Conservation (phyloP, 2,888 invertebrate genomes). For the Phyllotreta striolata region DNA sequence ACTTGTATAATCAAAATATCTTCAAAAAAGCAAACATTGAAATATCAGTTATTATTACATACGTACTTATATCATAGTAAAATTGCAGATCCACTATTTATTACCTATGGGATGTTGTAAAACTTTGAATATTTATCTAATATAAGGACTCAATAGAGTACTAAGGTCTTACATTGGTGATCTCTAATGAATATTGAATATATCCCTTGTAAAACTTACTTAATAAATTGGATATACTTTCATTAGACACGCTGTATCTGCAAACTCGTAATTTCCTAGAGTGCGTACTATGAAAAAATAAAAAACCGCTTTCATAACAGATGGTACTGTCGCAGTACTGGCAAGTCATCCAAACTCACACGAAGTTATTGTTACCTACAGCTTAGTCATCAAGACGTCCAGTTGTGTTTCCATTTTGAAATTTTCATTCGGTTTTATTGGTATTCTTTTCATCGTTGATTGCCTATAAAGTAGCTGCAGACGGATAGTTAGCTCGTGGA, state of each 20-base stretch:
- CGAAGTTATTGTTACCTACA: slow-evolving; percentile 56
- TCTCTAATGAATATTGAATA: too few relatives aligned
- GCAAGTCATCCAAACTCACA: slow-evolving; percentile 58
- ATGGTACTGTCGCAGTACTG: slow-evolving; percentile 42
- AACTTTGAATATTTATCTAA: too few relatives aligned
- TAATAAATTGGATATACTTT: slow-evolving; percentile 14
- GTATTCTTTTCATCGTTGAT: slow-evolving; percentile 43
- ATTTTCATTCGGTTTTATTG: slow-evolving; percentile 43
- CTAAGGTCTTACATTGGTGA: too few relatives aligned
- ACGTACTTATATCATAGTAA: too few relatives aligned
- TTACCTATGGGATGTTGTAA: too few relatives aligned
- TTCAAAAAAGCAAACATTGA: too few relatives aligned
- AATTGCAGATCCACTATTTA: too few relatives aligned
- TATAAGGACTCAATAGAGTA: too few relatives aligned
- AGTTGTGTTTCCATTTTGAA: slow-evolving; percentile 46
- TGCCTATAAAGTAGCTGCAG: slow-evolving; percentile 36
- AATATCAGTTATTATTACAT: too few relatives aligned
- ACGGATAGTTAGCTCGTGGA: slow-evolving; percentile 29
- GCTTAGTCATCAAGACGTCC: slow-evolving; percentile 54
- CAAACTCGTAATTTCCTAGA: slow-evolving; percentile 9
- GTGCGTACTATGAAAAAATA: not conserved
- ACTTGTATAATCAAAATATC: not conserved
- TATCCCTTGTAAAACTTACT: not conserved
- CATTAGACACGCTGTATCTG: slow-evolving; percentile 8
- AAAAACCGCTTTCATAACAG: slow-evolving; percentile 38